Evolutionary conservation across 2,888 invertebrate genomes (phyloP).

Genomic region (Nephrotoma appendiculata): DNA sequence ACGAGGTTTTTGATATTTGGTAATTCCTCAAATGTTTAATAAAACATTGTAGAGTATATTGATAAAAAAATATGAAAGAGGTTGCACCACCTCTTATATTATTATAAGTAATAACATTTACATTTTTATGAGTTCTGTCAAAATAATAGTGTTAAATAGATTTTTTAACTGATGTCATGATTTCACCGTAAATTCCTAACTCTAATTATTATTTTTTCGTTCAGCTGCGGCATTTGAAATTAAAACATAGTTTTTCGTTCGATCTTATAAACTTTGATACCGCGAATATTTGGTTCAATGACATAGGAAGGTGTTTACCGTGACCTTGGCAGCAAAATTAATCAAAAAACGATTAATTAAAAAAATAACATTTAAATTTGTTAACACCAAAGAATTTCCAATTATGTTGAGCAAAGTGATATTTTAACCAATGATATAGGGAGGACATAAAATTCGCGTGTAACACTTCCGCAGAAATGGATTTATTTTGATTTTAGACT

Average conservation of each 20-base stretch:
- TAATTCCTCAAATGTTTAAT: background rate
- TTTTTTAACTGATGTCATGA: background rate
- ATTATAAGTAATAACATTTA: background rate
- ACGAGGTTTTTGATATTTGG: background rate
- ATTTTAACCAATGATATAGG: too few relatives aligned
- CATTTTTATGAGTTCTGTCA: background rate
- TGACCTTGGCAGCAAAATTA: background rate
- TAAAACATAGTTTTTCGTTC: background rate
- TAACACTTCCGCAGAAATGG: background rate
- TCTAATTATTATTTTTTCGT: background rate
- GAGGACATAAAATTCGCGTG: too few relatives aligned
- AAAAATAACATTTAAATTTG: background rate
- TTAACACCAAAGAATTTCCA: background rate
- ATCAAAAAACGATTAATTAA: background rate
- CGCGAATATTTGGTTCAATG: background rate
- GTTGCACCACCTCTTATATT: background rate
- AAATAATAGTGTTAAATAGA: background rate
- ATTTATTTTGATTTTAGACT: background rate
- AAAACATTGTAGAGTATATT: background rate
- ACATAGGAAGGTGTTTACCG: background rate
- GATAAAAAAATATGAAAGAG: background rate
- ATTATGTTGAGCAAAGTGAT: too few relatives aligned
- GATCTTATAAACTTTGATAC: background rate
- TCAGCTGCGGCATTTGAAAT: background rate
- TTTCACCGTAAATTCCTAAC: background rate